Conservation (phyloP, 2,888 invertebrate species). For the Orchestes rusci region DNA sequence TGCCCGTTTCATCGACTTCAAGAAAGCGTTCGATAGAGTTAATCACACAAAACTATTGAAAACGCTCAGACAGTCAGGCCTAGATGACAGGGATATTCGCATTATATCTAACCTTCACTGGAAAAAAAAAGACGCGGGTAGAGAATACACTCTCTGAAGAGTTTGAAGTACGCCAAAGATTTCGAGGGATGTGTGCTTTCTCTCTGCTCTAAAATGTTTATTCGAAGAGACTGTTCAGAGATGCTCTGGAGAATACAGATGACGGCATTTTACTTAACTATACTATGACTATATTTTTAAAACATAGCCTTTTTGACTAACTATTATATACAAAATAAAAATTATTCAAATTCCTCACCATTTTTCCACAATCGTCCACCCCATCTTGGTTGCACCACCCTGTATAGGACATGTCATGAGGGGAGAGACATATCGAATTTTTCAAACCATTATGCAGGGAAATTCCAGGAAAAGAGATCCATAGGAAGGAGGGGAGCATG, state of each 20-base stretch:
- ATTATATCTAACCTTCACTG: constrained; percentile 4
- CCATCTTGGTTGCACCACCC: no score
- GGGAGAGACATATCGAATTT: background rate
- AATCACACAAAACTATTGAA: constrained; percentile 1
- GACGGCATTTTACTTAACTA: background rate
- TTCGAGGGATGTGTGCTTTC: background rate
- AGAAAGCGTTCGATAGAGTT: constrained; percentile 3
- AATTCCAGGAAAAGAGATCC: no score
- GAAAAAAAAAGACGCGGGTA: background rate
- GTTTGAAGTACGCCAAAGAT: background rate
- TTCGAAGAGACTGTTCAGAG: background rate
- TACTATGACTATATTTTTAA: no score
- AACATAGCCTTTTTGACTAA: no score
- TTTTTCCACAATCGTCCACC: no score
- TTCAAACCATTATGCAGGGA: constrained; percentile 3
- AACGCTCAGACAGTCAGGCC: background rate
- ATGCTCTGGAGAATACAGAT: background rate
- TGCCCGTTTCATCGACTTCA: constrained; percentile 6
- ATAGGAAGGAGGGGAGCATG: no score
- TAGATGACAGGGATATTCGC: constrained; percentile 1
- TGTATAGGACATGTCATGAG: constrained; percentile 2
- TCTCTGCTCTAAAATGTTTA: background rate
- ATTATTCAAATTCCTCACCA: no score
- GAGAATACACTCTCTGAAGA: constrained; percentile 1
- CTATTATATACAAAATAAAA: no score